phyloP scores from a whole-genome alignment of 2,888 invertebrate genomes.

The Carcina quercana region DNA sequence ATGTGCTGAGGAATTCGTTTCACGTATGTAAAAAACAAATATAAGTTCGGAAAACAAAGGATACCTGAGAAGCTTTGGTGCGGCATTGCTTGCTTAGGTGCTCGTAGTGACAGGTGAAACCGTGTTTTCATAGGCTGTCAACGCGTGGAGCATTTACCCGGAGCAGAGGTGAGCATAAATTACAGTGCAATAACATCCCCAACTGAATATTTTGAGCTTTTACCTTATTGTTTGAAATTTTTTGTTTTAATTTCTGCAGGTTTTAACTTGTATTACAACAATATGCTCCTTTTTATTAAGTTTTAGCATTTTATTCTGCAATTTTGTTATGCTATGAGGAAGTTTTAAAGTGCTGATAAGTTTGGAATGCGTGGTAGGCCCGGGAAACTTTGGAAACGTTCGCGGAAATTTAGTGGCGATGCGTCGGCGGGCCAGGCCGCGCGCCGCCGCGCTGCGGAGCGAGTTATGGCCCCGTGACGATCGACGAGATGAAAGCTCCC shows the following conservation, averaged over 20 bases:
- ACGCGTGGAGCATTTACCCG: conserved; percentile 34
- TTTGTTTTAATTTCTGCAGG: neutral
- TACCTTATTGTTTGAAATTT: neutral
- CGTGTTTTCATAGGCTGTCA: conserved; percentile 39
- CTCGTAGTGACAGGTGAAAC: conserved; percentile 49
- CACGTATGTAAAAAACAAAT: conserved; percentile 62
- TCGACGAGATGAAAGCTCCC: no score
- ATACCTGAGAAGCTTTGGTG: conserved; percentile 38
- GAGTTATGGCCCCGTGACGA: neutral
- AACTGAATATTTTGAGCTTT: conserved; percentile 14
- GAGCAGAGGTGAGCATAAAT: conserved; percentile 44
- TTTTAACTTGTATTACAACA: neutral
- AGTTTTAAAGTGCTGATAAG: conserved; percentile 27
- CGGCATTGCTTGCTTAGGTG: conserved; percentile 63
- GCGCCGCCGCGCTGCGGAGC: conserved; percentile 14
- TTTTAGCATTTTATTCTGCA: neutral
- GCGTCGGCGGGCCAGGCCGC: conserved; percentile 52
- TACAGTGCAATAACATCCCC: conserved; percentile 11
- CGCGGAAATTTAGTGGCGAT: conserved; percentile 44
- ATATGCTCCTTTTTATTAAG: neutral
- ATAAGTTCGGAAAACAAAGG: conserved; percentile 62
- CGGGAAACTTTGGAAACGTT: conserved; percentile 42
- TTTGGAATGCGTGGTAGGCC: conserved; percentile 34
- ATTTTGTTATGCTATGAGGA: conserved; percentile 15
- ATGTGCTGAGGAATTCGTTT: conserved; percentile 61